Evolutionary conservation across 2,888 invertebrate species (phyloP).

Genomic region (Nowickia ferox): DNA sequence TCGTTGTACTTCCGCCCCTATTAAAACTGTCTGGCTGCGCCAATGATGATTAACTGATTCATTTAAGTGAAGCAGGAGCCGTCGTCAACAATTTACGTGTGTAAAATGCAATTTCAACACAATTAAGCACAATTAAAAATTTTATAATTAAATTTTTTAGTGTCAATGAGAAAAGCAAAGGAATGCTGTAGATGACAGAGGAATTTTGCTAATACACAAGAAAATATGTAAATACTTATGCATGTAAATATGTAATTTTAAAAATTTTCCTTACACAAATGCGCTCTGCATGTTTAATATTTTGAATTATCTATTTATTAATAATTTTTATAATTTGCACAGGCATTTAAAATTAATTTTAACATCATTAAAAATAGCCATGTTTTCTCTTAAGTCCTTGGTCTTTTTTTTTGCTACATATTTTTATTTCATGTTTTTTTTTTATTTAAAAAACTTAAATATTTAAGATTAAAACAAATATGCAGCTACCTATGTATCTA

Average conservation of each 20-base stretch:
- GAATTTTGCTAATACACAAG: not conserved
- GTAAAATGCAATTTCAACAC: not conserved
- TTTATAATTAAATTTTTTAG: not conserved
- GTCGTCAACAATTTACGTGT: not conserved
- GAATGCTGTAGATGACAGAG: not conserved
- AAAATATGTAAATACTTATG: not conserved
- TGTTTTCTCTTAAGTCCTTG: slow-evolving; percentile 13
- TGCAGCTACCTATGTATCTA: not conserved
- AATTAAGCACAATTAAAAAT: not conserved
- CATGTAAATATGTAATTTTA: not conserved
- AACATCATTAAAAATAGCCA: not conserved
- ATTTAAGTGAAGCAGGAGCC: too few species aligned
- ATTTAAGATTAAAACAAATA: not conserved
- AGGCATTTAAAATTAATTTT: not conserved
- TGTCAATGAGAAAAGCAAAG: not conserved
- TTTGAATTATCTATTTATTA: not conserved
- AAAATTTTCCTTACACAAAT: not conserved
- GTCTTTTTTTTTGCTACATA: not conserved
- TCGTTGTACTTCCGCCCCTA: not conserved
- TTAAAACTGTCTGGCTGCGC: not conserved
- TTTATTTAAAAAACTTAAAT: slow-evolving; percentile 17
- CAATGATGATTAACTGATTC: not conserved
- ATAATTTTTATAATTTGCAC: not conserved
- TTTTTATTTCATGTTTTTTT: not conserved
- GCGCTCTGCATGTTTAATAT: slow-evolving; percentile 6